Evolutionary conservation across 2,113 vertebrate genomes (phyloP), one percentile per base, ranked within the genome.

Genomic region (Microtus ochrogaster): DNA sequence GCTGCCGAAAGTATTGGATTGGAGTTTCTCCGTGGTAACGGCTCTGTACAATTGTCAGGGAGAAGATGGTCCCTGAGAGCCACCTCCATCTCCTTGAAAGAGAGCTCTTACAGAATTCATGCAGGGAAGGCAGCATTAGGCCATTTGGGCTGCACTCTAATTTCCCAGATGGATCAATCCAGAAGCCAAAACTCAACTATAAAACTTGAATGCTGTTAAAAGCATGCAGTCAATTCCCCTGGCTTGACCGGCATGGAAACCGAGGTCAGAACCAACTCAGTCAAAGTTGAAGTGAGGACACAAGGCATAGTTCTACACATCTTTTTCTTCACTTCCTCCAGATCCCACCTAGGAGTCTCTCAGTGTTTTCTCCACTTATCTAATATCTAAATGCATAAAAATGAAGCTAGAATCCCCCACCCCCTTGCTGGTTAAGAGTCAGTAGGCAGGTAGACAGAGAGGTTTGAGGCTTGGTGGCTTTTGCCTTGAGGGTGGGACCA

Each of bases 91-190:
- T 90, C 66, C 49, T 74, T 11, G 12, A 87, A 41, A 78, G 66
- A 74, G 81, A 92, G 61, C 52, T 91, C 55, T 73, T 73, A 92
- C 2, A 91, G 66, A 92, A 92, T 78, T 84, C 36, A 82, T 65
- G 77, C 94, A 91, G 93, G 7, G 22, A 84, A 94, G 73, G 52
- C 55, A 55, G 33, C 52, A 79, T 91, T 82, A 76, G 95, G 72
- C 30, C 87, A 92, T 91, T 95, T 96, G 93, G 96, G 77, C 66
- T 39, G 39, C 24, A 89, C 65, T 95, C 74, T 95, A 89, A 92
- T 92, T 97, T 95, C 65, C 87, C 30, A 92, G 82, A 65, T 82
- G 61, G 72, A 22, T 91, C 33, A 61, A 73, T 95, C 33, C 39
- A 17, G 58, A 91, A 92, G 44, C 36, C 72, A 36, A 88, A 85